Evolutionary conservation across 2,888 invertebrate genomes (phyloP), one percentile per base, ranked within the genome.

Genomic region (Spilarctia lutea): DNA sequence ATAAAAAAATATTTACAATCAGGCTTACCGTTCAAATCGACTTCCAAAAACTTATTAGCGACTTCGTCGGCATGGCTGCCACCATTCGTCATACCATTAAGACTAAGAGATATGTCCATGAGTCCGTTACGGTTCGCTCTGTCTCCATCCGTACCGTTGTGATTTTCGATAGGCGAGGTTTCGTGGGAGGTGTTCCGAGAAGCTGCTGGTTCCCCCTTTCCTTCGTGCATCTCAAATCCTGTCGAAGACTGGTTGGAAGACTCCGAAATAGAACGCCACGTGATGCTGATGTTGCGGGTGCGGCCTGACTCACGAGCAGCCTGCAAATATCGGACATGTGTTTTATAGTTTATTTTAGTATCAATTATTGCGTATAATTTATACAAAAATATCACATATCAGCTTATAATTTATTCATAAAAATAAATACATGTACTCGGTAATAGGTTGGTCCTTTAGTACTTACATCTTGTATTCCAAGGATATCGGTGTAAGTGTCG

Each of bases 241-340:
- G 90, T 92, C 3, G 94, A 94, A 1, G 94, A 95, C 67, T 94
- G 94, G 88, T 96, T 96, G 84, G 94, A 94, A 7, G 95, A 96
- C 76, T 96, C 96, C 0, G 96, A 96, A 77, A 96, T 90, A 0
- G 96, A 96, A 0, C 96, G 91, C 96, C 96, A 96, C 0, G 95
- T 96, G 76, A 96, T 95, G 87, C 96, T 96, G 73, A 96, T 92
- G 86, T 95, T 93, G 3, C 96, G 89, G 1, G 90, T 89, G 2
- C 95, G 88, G 3, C 90, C 90, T 7, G 90, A 80, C 82, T 94
- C 94, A 77, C 92, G 87, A 27, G 93, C 88, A 3, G 91, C 90
- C 95, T 94, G 88, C 7, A 2, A 30, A 39, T 39, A 35, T 65
- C 65, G 30, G 11, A 42, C 13, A 42, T 42, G 33, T 33, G 7